These are phyloP conservation scores for Drosophila borealis DNA, from an alignment of 2,888 invertebrate species.

Conservation along the genomic window DNA sequence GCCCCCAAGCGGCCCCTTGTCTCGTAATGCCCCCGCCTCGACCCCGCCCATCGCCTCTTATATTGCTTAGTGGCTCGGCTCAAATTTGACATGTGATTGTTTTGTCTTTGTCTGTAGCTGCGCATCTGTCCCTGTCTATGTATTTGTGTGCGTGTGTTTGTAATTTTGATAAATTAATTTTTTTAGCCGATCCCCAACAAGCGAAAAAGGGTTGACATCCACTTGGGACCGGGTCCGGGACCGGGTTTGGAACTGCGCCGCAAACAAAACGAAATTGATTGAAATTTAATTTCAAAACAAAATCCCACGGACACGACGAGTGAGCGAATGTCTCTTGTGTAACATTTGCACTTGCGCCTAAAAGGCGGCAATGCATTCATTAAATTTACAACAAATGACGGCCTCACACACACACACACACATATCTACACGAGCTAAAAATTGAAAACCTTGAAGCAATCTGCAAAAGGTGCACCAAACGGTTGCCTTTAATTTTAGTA, in stretches of 20 bases:
- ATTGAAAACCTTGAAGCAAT: background rate
- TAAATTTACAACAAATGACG: constrained; percentile 31
- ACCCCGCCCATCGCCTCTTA: constrained; percentile 7
- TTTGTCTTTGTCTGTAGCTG: constrained; percentile 60
- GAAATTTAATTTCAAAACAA: constrained; percentile 74
- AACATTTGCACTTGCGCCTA: constrained; percentile 61
- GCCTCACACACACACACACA: background rate
- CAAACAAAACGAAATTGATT: constrained; percentile 66
- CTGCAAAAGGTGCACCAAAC: background rate
- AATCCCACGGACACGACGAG: constrained; percentile 27
- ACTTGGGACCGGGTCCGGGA: constrained; percentile 59
- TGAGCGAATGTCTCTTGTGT: constrained; percentile 56
- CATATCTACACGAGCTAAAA: background rate
- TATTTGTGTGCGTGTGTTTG: constrained; percentile 41
- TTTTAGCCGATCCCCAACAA: constrained; percentile 54
- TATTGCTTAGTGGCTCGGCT: constrained; percentile 70
- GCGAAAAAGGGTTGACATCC: constrained; percentile 74
- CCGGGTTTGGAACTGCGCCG: constrained; percentile 16
- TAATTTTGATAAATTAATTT: constrained; percentile 83
- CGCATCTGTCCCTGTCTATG: constrained; percentile 44
- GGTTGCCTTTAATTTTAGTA: constrained; percentile 59
- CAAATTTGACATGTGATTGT: constrained; percentile 83
- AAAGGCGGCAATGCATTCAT: constrained; percentile 40
- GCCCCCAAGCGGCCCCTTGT: constrained; percentile 44
- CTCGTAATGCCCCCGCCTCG: background rate